phyloP scores from a whole-genome alignment of 2,113 vertebrate genomes.

The Oxyruncus cristatus region DNA sequence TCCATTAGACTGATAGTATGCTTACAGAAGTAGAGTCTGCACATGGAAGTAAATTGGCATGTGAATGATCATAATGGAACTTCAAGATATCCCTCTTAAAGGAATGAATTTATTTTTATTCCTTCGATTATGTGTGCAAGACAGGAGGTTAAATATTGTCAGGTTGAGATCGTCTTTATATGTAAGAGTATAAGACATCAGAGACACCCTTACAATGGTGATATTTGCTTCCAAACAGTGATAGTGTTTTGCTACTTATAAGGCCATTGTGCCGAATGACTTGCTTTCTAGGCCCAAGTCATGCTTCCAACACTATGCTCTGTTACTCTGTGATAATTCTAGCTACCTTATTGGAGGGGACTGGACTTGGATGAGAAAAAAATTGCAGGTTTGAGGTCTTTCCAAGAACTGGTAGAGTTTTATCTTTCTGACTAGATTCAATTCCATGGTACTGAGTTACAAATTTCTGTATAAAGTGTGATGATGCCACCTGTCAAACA shows the following conservation, averaged over 20 bases:
- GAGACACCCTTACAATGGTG: background rate
- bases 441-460: background rate
- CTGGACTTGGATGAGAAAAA: background rate
- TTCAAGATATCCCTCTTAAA: background rate
- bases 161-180: background rate
- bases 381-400: background rate
- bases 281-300: background rate
- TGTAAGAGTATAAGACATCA: background rate
- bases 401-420: background rate
- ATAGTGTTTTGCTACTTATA: background rate
- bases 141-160: background rate
- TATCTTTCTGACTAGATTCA: background rate
- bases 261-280: rapidly evolving
- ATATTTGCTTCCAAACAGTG: background rate
- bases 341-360: background rate
- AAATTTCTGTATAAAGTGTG: background rate
- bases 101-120: background rate
- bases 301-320: background rate
- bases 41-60: background rate
- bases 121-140: background rate
- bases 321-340: background rate
- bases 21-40: background rate
- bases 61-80: background rate
- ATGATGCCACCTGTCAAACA: background rate
- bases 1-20: background rate